Base-by-base conservation (phyloP, 2,113 vertebrate species). In the Lagopus leucura region DNA sequence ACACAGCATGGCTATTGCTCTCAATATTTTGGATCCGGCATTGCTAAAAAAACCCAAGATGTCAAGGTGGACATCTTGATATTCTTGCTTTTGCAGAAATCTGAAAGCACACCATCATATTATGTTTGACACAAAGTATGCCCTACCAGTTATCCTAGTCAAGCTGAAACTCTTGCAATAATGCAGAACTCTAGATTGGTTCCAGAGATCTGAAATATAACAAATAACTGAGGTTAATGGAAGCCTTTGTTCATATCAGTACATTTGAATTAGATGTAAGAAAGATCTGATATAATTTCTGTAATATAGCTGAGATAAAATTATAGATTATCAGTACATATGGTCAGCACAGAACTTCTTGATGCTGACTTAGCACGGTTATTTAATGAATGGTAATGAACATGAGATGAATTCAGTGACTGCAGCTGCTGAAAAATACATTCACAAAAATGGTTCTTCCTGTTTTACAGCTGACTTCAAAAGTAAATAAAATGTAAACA, bases 351-450 rank as follows among this genome's bases (percentile, higher is more conserved):
- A 52, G 24, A 30, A 36, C 12, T 38, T 73, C 54, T 77, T 52
- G 30, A 82, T 42, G 15, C 27, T 72, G 34, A 72, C 28, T 40
- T 67, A 87, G 65, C 14, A 85, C 64, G 27, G n/a, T 18, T 43
- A 75, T 75, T 85, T 93, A 82, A 90, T 48, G 38, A 91, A 38
- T 27, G 15, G 6, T 81, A 92, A 89, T 61, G 20, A 77, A 78
- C 43, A 12, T 43, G 78, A 81, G 89, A 70, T 58, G 8, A 71
- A 78, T 74, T 77, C 50, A 78, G 28, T 43, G 27, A 77, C 50
- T n/a, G 36, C 16, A 69, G 72, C 24, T 75, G 15, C 15, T 79
- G 47, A 20, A 82, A 91, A 81, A 82, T 27, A 38, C 18, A 38
- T 47, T 58, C 52, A 87, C 13, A 28, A 48, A 85, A 71, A 13